phyloP scores from a whole-genome alignment of 2,888 invertebrate genomes.

The Helicoverpa assulta region DNA sequence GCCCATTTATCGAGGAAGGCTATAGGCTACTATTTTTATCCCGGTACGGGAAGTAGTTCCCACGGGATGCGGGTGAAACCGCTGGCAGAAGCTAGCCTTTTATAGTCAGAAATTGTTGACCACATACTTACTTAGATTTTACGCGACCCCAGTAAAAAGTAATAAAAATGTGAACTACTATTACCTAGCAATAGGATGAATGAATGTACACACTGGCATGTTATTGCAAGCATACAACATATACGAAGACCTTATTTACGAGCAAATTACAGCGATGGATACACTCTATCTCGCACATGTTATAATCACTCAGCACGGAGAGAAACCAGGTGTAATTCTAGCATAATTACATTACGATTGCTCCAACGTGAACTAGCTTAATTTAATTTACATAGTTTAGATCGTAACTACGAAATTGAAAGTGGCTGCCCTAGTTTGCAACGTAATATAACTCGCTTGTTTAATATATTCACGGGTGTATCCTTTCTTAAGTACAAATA shows the following conservation, averaged over 20 bases:
- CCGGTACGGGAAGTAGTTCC: no score
- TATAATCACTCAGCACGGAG: slow-evolving; percentile 4
- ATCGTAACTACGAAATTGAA: slow-evolving; percentile 38
- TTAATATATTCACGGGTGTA: background rate
- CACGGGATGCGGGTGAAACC: no score
- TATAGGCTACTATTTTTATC: no score
- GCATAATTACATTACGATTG: slow-evolving; percentile 31
- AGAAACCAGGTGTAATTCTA: slow-evolving; percentile 33
- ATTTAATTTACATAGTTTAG: slow-evolving; percentile 41
- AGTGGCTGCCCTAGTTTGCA: slow-evolving; percentile 24
- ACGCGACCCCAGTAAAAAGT: no score
- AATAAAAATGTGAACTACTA: no score
- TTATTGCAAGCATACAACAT: background rate
- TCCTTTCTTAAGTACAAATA: background rate
- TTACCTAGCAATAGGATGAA: no score
- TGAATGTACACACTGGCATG: background rate
- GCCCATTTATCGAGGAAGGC: no score
- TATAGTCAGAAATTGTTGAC: no score
- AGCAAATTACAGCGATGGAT: background rate
- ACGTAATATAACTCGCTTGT: slow-evolving; percentile 23
- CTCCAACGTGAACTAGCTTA: slow-evolving; percentile 26
- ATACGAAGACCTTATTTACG: background rate
- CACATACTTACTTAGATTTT: no score
- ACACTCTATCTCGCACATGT: slow-evolving; percentile 1
- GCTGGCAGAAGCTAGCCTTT: no score